Evolutionary conservation across 2,888 invertebrate genomes (phyloP), one percentile per base, ranked within the genome.

Genomic region (Amitus sp.): DNA sequence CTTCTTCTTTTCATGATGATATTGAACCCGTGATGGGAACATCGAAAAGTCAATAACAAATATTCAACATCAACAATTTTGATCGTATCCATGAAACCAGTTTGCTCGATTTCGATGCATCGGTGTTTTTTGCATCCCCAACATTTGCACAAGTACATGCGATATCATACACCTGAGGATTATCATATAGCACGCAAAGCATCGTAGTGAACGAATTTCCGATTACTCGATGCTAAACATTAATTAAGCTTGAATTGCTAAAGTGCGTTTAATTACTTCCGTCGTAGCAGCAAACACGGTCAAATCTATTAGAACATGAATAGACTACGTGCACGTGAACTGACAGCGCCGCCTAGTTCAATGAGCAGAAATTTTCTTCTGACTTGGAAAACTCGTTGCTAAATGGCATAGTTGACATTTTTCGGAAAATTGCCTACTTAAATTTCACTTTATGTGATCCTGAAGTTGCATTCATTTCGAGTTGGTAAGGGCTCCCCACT

Each of bases 251-350:
- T 74, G 74, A 73, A 71, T 71, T 74, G 71, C 71, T 73, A 70
- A 72, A n/a, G 72, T 73, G 74, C 78, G 78, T 78, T 79, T 78
- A 78, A 79, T 79, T 79, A 79, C 77, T 79, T 79, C 78, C 77
- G 74, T 73, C 75, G 74, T 76, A 79, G 77, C n/a, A 37, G n/a
- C 79, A n/a, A n/a, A n/a, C n/a, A 73, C 72, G 73, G 70, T 62
- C 55, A 60, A 73, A 71, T 67, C 66, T 68, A 70, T 66, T 56
- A 62, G 56, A 55, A 40, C 49, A 48, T 43, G n/a, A n/a, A 23
- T 23, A 23, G 4, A 23, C n/a, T n/a, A n/a, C n/a, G n/a, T n/a
- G n/a, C n/a, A n/a, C n/a, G n/a, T n/a, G n/a, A n/a, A n/a, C n/a
- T n/a, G n/a, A n/a, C n/a, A n/a, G n/a, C n/a, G n/a, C n/a, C n/a